Percentiles rank a stretch among this genome's conserved stretches.
Evolutionary conservation across 2,888 invertebrate species (phyloP).

Genomic region (Amblyteles armatorius): DNA sequence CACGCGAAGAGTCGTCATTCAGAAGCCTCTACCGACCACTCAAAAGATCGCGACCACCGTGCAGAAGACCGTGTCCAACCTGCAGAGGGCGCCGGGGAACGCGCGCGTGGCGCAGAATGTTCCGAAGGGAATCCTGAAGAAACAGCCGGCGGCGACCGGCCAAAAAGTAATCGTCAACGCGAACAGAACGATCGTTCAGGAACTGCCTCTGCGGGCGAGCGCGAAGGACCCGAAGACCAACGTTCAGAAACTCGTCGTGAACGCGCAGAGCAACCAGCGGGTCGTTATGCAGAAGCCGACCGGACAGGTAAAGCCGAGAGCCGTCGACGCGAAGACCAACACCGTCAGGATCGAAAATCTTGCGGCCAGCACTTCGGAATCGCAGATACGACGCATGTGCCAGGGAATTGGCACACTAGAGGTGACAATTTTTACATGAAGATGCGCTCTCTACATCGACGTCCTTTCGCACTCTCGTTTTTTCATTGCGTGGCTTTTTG

Average conservation of each 20-base stretch:
- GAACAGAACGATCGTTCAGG: constrained; percentile 76
- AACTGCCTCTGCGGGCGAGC: constrained; percentile 69
- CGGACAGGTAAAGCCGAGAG: constrained; percentile 67
- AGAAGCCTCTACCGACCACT: constrained; percentile 73
- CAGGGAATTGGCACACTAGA: constrained; percentile 85
- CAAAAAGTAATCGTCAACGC: constrained; percentile 66
- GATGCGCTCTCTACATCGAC: constrained; percentile 12
- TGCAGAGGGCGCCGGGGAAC: constrained; percentile 70
- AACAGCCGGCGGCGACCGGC: constrained; percentile 31
- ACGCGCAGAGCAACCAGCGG: constrained; percentile 74
- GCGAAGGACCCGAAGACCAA: constrained; percentile 66
- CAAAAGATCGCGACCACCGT: constrained; percentile 74
- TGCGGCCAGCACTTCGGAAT: constrained; percentile 85
- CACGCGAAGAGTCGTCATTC: constrained; percentile 79
- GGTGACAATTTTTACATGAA: constrained; percentile 83
- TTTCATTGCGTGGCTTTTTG: constrained; percentile 56
- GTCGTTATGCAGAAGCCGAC: constrained; percentile 75
- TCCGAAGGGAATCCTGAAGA: constrained; percentile 49
- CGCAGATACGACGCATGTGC: constrained; percentile 85
- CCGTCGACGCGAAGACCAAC: constrained; percentile 80
- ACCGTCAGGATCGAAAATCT: constrained; percentile 85
- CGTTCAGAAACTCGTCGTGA: constrained; percentile 70
- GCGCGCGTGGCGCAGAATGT: constrained; percentile 44
- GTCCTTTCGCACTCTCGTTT: constrained; percentile 20
- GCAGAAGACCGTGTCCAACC: constrained; percentile 77